Evolutionary conservation across 2,888 invertebrate species (phyloP).

Genomic region (Spilosoma lubricipeda): DNA sequence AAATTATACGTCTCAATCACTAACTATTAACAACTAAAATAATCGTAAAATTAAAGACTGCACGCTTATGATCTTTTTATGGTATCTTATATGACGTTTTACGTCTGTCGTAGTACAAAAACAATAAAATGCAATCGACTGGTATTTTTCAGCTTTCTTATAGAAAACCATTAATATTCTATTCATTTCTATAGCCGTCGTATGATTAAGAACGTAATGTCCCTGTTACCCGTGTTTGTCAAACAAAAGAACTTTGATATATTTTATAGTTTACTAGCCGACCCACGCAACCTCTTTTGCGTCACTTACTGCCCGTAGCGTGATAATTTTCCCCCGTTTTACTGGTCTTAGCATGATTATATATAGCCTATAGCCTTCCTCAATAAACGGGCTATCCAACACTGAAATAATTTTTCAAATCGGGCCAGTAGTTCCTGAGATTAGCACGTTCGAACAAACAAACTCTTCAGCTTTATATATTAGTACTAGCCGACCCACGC

Average conservation of each 20-base stretch:
- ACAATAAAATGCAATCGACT: background rate
- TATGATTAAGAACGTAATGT: background rate
- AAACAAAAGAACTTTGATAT: background rate
- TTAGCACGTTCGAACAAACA: too few relatives aligned
- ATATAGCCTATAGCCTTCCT: too few relatives aligned
- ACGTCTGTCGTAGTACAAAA: background rate
- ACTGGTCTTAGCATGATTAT: too few relatives aligned
- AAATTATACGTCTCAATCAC: background rate
- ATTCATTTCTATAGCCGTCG: background rate
- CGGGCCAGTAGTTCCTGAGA: too few relatives aligned
- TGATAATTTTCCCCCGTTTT: too few relatives aligned
- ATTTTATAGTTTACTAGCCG: too few relatives aligned
- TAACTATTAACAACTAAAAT: background rate
- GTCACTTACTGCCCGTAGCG: too few relatives aligned
- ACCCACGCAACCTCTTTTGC: too few relatives aligned
- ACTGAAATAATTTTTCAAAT: too few relatives aligned
- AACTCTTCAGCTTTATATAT: too few relatives aligned
- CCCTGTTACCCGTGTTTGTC: background rate
- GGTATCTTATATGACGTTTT: background rate
- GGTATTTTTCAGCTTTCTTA: background rate
- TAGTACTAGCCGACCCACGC: too few relatives aligned
- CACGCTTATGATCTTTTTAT: background rate
- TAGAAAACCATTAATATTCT: background rate
- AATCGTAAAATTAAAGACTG: background rate
- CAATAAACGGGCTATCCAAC: too few relatives aligned